Evolutionary conservation across 2,888 invertebrate genomes (phyloP), one percentile per base, ranked within the genome.

Genomic region (Lomographa bimaculata): DNA sequence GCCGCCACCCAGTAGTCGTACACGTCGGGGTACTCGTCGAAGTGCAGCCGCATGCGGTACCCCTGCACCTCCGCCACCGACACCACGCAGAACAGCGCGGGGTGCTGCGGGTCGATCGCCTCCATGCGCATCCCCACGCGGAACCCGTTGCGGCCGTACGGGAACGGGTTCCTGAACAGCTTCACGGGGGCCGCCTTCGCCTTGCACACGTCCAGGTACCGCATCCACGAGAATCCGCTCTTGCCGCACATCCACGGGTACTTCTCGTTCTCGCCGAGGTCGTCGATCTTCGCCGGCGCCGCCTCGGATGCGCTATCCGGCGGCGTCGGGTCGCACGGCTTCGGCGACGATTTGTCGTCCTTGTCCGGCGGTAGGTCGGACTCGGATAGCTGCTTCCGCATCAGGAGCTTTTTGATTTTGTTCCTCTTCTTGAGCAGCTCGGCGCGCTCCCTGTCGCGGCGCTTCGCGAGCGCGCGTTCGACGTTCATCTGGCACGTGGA

Each of bases 1-100:
- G 96, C 95, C 75, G 98, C 97, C 18, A 94, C 92, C 98, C 98
- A 98, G 79, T 96, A 98, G 79, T 98, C 97, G 66, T 96, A 96
- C 69, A 94, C 92, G 40, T 95, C 95, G 0, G 95, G 93, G 74
- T 95, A 98, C 6, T 97, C 97, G 81, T 98, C 98, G 76, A 98
- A 98, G 75, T 96, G 96, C 30, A 98, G 84, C 50, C 96, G 92
- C 64, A 98, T 79, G 29, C 98, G 91, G 73, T 94, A 96, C 0
- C 97, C 97, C 67, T 91, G 91, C 46, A 95, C 93, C 74, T 96
- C 95, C 0, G 94, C 92, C 11, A 98, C 94, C 0, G 95, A 95
- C 34, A 97, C 92, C 10, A 97, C 97, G 72, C 97, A 97, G 73
- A 97, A 97, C 43, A 96, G 85, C 0, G 96, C 94, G 38, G 96